Evolutionary conservation across 2,888 invertebrate genomes (phyloP).

Genomic region (Eilema depressum): DNA sequence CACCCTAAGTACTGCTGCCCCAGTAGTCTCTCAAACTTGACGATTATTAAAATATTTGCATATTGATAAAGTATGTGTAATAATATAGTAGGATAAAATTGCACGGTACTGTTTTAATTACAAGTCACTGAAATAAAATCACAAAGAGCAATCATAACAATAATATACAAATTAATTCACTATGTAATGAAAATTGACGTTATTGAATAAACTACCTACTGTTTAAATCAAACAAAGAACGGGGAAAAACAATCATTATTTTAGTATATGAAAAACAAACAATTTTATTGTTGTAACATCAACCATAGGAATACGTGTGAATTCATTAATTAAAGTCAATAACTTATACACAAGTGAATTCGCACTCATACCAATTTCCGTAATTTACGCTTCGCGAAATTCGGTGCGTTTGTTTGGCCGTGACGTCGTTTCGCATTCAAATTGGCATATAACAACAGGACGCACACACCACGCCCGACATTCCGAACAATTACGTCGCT

Average conservation of each 20-base stretch:
- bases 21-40: too few species aligned
- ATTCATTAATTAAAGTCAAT: conserved; percentile 19
- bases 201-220: background rate
- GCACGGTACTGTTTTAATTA: background rate
- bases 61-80: too few species aligned
- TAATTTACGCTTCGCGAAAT: conserved; percentile 35
- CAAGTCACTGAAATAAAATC: background rate
- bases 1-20: too few species aligned
- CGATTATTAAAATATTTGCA: too few species aligned
- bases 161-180: background rate
- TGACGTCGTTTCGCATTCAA: conserved; percentile 49
- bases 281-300: background rate
- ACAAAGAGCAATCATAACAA: background rate
- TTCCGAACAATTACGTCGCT: conserved; percentile 49
- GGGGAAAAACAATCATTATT: conserved; percentile 5
- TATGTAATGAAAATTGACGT: background rate
- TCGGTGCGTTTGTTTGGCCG: conserved; percentile 39
- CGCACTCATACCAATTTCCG: conserved; percentile 17
- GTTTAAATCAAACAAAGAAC: background rate
- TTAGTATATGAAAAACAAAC: conserved; percentile 8
- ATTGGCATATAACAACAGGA: conserved; percentile 48
- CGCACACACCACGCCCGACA: conserved; percentile 29
- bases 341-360: conserved; percentile 22
- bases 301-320: background rate
- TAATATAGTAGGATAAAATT: background rate